Conservation (phyloP, 2,888 invertebrate genomes). For the Melinopterus prodromus region DNA sequence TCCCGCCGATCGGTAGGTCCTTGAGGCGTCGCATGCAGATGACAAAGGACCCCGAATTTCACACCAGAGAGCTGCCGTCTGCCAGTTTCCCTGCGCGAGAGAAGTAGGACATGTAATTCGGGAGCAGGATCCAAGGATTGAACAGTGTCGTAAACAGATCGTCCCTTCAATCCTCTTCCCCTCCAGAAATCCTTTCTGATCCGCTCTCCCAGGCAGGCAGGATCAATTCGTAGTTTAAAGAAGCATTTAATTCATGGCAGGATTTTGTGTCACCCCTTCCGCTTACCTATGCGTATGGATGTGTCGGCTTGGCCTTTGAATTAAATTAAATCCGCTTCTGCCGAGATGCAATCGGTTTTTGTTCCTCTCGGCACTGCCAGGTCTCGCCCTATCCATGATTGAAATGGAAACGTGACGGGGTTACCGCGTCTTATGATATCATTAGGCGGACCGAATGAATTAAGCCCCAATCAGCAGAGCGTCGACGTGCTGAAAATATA, state of each 20-base stretch:
- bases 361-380: constrained; percentile 23
- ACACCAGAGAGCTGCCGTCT: constrained; percentile 37
- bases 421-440: neutral
- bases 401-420: neutral
- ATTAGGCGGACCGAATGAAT: neutral
- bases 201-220: constrained; percentile 46
- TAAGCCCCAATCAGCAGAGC: neutral
- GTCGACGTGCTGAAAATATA: neutral
- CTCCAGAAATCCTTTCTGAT: constrained; percentile 51
- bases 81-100: constrained; percentile 14
- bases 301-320: constrained; percentile 27
- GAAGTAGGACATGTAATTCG: constrained; percentile 54
- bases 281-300: constrained; percentile 25
- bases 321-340: constrained; percentile 35
- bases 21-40: constrained; percentile 45
- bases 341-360: constrained; percentile 29
- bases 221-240: constrained; percentile 54
- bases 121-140: constrained; percentile 55
- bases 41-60: constrained; percentile 49
- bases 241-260: constrained; percentile 52
- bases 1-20: constrained; percentile 28
- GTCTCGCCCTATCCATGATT: neutral
- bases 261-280: constrained; percentile 39
- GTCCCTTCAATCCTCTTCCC: constrained; percentile 54
- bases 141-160: constrained; percentile 60